These are phyloP conservation scores for Pseudochromis fuscus DNA, from an alignment of 2,797 vertebrate genomes.

Conservation along the genomic window DNA sequence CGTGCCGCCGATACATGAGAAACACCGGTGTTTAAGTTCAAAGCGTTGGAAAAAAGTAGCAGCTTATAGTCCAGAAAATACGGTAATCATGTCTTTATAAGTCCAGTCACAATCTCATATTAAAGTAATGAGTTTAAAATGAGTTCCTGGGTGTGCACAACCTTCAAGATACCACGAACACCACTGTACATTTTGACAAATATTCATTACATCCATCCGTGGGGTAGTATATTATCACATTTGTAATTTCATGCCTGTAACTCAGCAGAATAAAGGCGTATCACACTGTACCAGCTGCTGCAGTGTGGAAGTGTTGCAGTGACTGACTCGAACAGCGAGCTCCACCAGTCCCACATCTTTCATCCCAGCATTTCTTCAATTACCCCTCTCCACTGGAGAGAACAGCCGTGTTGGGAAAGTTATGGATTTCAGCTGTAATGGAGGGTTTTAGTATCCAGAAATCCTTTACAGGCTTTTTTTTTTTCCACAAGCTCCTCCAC, in stretches of 20 bases:
- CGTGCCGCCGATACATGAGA: too few relatives aligned
- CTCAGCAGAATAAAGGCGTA: slow-evolving; percentile 2
- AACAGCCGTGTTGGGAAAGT: slow-evolving; percentile 8
- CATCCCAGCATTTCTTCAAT: slow-evolving; percentile 23
- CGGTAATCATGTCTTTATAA: too few relatives aligned
- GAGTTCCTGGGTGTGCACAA: too few relatives aligned
- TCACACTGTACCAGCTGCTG: slow-evolving; percentile 11
- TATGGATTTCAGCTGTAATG: slow-evolving; percentile 33
- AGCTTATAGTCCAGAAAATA: too few relatives aligned
- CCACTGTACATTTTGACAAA: too few relatives aligned
- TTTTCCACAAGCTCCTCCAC: slow-evolving; percentile 24
- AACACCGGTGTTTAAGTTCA: too few relatives aligned
- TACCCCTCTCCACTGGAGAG: slow-evolving; percentile 9
- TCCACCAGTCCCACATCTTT: slow-evolving; percentile 15
- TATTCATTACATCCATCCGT: too few relatives aligned
- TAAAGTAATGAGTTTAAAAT: too few relatives aligned
- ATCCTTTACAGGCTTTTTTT: slow-evolving; percentile 33
- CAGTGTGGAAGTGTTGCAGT: slow-evolving; percentile 6
- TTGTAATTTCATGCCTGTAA: slow-evolving; percentile 19
- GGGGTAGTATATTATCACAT: too few relatives aligned
- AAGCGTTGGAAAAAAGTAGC: too few relatives aligned
- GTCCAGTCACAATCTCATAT: too few relatives aligned
- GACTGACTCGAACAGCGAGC: slow-evolving; percentile 14
- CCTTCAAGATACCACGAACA: too few relatives aligned
- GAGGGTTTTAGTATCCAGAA: slow-evolving; percentile 22